These are phyloP conservation scores for Calyptommatus sinebrachiatus DNA, from an alignment of 2,113 vertebrate genomes.

Conservation along the genomic window DNA sequence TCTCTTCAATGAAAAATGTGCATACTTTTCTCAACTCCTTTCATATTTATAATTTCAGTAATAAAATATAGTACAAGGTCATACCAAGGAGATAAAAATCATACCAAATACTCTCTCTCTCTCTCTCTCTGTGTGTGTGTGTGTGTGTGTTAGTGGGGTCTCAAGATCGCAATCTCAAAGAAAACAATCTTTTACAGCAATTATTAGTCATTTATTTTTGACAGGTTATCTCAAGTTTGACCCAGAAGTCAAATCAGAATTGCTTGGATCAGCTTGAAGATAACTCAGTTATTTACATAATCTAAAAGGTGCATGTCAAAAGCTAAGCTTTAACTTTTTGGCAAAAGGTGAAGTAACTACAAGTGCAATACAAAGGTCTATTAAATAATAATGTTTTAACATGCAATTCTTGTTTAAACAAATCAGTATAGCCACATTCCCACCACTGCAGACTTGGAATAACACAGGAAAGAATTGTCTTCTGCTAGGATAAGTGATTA, in stretches of 20 bases:
- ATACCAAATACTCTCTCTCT: slow-evolving; percentile 30
- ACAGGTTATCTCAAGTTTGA: slow-evolving; percentile 59
- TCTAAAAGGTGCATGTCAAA: slow-evolving; percentile 63
- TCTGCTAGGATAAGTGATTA: too few relatives aligned
- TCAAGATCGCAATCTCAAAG: slow-evolving; percentile 53
- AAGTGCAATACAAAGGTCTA: slow-evolving; percentile 4
- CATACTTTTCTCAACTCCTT: slow-evolving; percentile 12
- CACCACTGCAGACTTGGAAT: too few relatives aligned
- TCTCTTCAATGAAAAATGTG: background rate
- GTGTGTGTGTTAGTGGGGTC: slow-evolving; percentile 10
- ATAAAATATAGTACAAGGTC: background rate
- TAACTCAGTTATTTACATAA: slow-evolving; percentile 63
- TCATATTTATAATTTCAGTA: background rate
- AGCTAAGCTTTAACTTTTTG: slow-evolving; percentile 57
- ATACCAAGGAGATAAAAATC: background rate
- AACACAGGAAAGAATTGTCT: too few relatives aligned
- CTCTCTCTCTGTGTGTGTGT: slow-evolving; percentile 36
- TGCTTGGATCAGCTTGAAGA: slow-evolving; percentile 62
- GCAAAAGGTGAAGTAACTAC: slow-evolving; percentile 23
- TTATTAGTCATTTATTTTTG: slow-evolving; percentile 61
- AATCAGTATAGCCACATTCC: too few relatives aligned
- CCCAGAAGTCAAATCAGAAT: slow-evolving; percentile 59
- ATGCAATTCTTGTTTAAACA: background rate
- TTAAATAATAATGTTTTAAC: background rate
- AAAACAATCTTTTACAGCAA: slow-evolving; percentile 39